A percentile compares a stretch with the other conserved stretches of the same genome.
phyloP scores from a whole-genome alignment of 2,888 invertebrate species.

The Temnothorax unifasciatus region DNA sequence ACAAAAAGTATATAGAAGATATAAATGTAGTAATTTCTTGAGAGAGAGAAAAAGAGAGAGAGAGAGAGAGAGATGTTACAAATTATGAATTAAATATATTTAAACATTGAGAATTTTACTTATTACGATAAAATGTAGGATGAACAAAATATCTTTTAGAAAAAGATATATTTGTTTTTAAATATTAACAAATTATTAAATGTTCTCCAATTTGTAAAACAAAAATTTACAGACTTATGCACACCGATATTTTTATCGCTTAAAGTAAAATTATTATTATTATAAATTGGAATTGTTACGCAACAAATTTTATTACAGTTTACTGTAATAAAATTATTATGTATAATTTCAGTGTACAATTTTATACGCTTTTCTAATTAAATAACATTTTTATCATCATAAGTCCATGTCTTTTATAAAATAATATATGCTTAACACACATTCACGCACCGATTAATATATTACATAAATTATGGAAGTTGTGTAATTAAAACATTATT shows the following conservation, averaged over 20 bases:
- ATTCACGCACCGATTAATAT: background rate
- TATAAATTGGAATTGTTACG: background rate
- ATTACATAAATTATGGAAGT: background rate
- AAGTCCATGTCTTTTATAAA: background rate
- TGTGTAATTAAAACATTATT: background rate
- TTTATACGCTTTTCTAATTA: conserved; percentile 12
- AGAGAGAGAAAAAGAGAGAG: too few species aligned
- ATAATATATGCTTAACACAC: background rate
- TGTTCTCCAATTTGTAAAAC: background rate
- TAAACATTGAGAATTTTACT: background rate
- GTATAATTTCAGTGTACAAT: background rate
- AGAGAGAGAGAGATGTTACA: background rate
- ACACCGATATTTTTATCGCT: conserved; percentile 17
- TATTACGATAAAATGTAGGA: background rate
- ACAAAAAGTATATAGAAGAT: background rate
- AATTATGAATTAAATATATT: conserved; percentile 17
- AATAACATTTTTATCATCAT: conserved; percentile 1
- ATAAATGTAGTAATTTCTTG: background rate
- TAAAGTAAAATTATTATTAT: conserved; percentile 13
- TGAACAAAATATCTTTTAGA: background rate
- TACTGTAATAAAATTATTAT: background rate
- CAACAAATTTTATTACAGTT: conserved; percentile 22
- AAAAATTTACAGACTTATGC: conserved; percentile 13
- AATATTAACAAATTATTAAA: background rate
- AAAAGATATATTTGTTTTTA: background rate